phyloP scores from a whole-genome alignment of 2,888 invertebrate genomes.

The Cryptus viduatorius region DNA sequence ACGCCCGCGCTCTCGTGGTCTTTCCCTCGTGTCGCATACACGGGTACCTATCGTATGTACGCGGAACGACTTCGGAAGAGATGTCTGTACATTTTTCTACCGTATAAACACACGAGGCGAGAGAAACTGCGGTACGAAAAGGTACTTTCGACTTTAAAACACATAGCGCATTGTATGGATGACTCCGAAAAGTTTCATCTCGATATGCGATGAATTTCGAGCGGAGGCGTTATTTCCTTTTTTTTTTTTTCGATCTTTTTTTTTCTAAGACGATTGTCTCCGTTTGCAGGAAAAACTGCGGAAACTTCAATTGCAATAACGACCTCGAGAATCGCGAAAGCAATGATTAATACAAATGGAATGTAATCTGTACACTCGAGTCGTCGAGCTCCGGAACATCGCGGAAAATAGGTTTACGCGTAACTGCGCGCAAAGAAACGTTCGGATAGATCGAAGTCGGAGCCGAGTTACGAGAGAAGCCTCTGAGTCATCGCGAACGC shows the following conservation, averaged over 20 bases:
- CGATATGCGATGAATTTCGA: not conserved
- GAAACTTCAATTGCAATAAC: not conserved
- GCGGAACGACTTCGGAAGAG: slow-evolving; percentile 39
- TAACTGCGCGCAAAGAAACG: slow-evolving; percentile 49
- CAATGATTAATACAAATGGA: slow-evolving; percentile 13
- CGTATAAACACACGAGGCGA: not conserved
- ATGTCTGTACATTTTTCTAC: slow-evolving; percentile 31
- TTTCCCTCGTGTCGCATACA: slow-evolving; percentile 45
- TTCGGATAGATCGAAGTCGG: slow-evolving; percentile 57
- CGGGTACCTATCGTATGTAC: not conserved
- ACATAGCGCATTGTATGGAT: not conserved
- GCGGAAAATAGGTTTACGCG: slow-evolving; percentile 34
- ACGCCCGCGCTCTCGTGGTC: slow-evolving; percentile 57
- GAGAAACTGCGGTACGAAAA: slow-evolving; percentile 12
- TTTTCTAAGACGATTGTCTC: not conserved
- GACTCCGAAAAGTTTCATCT: not conserved
- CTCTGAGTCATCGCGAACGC: slow-evolving; percentile 27
- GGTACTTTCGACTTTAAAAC: slow-evolving; percentile 24
- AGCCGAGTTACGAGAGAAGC: slow-evolving; percentile 34
- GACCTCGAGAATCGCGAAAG: not conserved
- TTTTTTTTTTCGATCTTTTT: not conserved
- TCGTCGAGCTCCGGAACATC: not conserved
- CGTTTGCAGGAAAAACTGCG: not conserved
- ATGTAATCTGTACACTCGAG: not conserved
- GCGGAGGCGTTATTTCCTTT: no score